A percentile compares a stretch with the other conserved stretches of the same genome.
phyloP scores from a whole-genome alignment of 2,113 vertebrate species.

The Gymnarchus niloticus region DNA sequence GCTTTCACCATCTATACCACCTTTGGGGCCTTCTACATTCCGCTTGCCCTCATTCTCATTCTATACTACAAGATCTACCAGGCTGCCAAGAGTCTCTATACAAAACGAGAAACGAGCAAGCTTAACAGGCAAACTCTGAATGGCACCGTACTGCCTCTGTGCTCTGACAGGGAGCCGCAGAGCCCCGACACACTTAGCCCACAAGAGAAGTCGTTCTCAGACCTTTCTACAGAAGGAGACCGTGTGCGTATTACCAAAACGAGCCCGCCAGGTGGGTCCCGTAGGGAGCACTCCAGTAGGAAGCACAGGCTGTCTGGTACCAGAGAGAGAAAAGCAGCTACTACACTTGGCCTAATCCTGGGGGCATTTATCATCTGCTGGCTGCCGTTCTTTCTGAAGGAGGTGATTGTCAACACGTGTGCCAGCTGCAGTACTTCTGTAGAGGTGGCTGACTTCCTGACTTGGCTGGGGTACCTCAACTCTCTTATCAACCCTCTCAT shows the following conservation, averaged over 20 bases:
- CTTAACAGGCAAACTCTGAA: constrained; percentile 78
- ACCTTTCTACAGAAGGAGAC: constrained; percentile 79
- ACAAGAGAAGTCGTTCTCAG: constrained; percentile 79
- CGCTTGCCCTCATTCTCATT: constrained; percentile 85
- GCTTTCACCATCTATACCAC: constrained; percentile 88
- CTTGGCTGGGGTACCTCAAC: constrained; percentile 96
- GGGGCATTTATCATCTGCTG: constrained; percentile 97
- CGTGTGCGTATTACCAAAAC: constrained; percentile 59
- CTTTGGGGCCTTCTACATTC: constrained; percentile 95
- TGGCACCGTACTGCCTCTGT: constrained; percentile 74
- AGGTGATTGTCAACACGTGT: constrained; percentile 89
- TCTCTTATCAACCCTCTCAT: constrained; percentile 97
- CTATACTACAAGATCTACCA: constrained; percentile 98
- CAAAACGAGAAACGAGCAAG: constrained; percentile 79
- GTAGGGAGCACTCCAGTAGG: constrained; percentile 72
- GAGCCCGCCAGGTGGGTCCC: constrained; percentile 66
- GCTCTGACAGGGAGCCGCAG: constrained; percentile 69
- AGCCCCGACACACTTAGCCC: constrained; percentile 64
- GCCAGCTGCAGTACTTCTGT: constrained; percentile 75
- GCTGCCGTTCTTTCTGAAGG: constrained; percentile 97
- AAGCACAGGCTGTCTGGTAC: constrained; percentile 84
- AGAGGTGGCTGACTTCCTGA: constrained; percentile 86
- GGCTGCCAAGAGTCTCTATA: constrained; percentile 86
- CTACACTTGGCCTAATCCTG: constrained; percentile 86
- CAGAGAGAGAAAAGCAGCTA: constrained; percentile 86